Evolutionary conservation across 2,888 invertebrate genomes (phyloP).

Genomic region (Dione vanillae): DNA sequence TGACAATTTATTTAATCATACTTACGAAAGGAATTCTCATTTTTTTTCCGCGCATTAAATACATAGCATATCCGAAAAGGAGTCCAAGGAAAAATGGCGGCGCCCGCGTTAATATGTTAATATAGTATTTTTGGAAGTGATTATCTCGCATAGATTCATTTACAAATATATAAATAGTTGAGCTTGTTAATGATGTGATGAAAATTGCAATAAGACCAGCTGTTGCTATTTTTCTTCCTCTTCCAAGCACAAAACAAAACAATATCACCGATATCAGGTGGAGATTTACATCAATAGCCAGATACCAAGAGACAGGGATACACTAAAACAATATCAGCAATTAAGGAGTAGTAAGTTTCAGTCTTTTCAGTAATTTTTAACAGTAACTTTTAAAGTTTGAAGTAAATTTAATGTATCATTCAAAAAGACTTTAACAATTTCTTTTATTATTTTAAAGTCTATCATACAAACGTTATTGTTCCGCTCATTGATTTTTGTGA

Average conservation of each 20-base stretch:
- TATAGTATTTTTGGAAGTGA: conserved; percentile 54
- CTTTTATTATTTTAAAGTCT: too few species aligned
- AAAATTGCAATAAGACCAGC: conserved; percentile 40
- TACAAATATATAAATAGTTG: conserved; percentile 46
- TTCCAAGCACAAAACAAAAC: conserved; percentile 50
- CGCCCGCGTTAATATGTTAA: conserved; percentile 62
- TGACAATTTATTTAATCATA: not conserved
- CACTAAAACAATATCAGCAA: conserved; percentile 50
- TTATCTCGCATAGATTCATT: not conserved
- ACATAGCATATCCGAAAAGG: conserved; percentile 66
- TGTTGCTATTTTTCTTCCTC: conserved; percentile 45
- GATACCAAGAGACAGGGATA: conserved; percentile 48
- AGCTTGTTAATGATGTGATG: conserved; percentile 47
- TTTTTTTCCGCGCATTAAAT: conserved; percentile 56
- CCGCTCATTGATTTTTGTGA: too few species aligned
- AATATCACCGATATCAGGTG: conserved; percentile 52
- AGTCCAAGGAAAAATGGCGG: conserved; percentile 59
- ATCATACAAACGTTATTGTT: too few species aligned
- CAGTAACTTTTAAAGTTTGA: too few species aligned
- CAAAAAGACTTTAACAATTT: too few species aligned
- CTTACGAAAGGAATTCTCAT: conserved; percentile 50
- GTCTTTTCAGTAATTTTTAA: too few species aligned
- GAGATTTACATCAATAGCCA: conserved; percentile 53
- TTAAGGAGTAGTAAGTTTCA: too few species aligned
- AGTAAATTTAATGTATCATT: too few species aligned